Conservation (phyloP, 2,797 vertebrate genomes). For the Ctenosaura bakeri region DNA sequence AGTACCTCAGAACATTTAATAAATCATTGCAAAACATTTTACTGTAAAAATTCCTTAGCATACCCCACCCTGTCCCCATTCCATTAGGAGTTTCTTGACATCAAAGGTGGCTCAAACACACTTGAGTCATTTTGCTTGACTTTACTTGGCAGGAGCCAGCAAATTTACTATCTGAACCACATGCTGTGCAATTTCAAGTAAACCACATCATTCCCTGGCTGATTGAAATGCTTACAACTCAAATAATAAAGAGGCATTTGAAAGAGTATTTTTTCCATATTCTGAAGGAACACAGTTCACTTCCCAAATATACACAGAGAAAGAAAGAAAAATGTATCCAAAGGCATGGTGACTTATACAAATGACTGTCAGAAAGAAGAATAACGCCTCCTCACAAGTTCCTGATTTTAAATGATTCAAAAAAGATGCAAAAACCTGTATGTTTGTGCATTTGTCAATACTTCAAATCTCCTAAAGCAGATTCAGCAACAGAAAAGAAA, state of each 20-base stretch:
- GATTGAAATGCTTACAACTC: slow-evolving; percentile 26
- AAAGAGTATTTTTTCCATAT: neutral
- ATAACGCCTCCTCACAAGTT: neutral
- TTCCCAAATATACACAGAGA: neutral
- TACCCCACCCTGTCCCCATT: slow-evolving; percentile 34
- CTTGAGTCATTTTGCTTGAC: slow-evolving; percentile 73
- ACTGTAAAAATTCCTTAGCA: slow-evolving; percentile 65
- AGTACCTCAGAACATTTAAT: slow-evolving; percentile 62
- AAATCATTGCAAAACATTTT: slow-evolving; percentile 56
- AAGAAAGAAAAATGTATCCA: accelerated
- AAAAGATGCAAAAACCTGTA: neutral
- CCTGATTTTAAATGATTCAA: neutral
- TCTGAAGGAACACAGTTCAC: accelerated
- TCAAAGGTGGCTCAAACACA: slow-evolving; percentile 50
- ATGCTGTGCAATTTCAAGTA: slow-evolving; percentile 63
- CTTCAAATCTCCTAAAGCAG: neutral
- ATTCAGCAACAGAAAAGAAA: neutral
- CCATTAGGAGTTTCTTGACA: slow-evolving; percentile 33
- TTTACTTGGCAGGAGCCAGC: slow-evolving; percentile 74
- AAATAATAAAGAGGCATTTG: slow-evolving; percentile 11
- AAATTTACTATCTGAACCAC: slow-evolving; percentile 74
- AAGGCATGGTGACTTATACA: slow-evolving; percentile 21
- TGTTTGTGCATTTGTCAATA: neutral
- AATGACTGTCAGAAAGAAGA: neutral
- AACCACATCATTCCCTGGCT: slow-evolving; percentile 53